Conservation (phyloP, 1,140 invertebrate species). For the Ceratoteleas bidentatus region DNA sequence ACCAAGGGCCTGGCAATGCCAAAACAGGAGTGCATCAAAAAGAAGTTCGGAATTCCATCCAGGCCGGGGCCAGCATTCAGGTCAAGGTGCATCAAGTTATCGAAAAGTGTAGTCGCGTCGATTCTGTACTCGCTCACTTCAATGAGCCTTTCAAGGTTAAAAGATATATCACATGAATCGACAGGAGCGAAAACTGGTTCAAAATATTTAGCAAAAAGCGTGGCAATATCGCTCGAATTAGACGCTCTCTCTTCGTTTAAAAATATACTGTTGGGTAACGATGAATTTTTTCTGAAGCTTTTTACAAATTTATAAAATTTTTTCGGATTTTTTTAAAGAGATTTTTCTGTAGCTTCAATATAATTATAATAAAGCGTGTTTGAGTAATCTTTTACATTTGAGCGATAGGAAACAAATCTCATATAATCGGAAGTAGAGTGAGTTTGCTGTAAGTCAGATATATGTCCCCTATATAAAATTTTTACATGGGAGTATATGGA, state of each 20-base stretch:
- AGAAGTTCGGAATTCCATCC: too few relatives aligned
- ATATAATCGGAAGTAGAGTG: neutral
- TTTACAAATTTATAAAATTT: constrained; percentile 5
- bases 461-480: too few relatives aligned
- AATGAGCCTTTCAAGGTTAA: too few relatives aligned
- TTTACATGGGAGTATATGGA: too few relatives aligned
- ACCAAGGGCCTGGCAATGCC: too few relatives aligned
- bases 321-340: neutral
- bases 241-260: neutral
- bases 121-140: too few relatives aligned
- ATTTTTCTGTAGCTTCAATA: neutral
- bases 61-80: too few relatives aligned
- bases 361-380: neutral
- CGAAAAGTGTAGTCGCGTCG: too few relatives aligned
- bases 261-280: neutral
- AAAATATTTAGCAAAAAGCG: too few relatives aligned
- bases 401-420: neutral
- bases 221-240: neutral
- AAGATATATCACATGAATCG: neutral
- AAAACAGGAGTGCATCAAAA: too few relatives aligned
- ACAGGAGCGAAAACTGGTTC: neutral
- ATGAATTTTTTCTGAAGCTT: neutral
- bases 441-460: too few relatives aligned
- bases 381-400: neutral
- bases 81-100: too few relatives aligned